phyloP scores from a whole-genome alignment of 2,888 invertebrate genomes.

The Ptychoptera contaminata region DNA sequence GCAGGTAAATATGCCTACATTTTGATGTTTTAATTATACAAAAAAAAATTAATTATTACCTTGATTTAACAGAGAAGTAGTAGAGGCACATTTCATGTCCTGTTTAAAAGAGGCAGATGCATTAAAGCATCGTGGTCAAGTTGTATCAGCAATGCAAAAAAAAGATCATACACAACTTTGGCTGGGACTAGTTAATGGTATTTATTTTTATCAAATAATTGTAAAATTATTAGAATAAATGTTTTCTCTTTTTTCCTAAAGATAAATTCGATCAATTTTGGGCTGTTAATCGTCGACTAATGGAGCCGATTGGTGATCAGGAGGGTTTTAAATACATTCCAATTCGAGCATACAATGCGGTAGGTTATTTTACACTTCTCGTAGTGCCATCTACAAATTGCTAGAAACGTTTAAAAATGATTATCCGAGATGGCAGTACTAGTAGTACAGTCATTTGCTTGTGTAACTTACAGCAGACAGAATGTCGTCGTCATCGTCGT shows the following conservation, averaged over 20 bases:
- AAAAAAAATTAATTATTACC: constrained; percentile 3
- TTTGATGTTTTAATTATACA: constrained; percentile 7
- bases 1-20: constrained; percentile 41
- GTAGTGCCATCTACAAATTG: too few species aligned
- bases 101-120: constrained; percentile 96
- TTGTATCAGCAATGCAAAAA: constrained; percentile 83
- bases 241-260: constrained; percentile 28
- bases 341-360: constrained; percentile 61
- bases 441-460: too few species aligned
- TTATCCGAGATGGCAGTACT: too few species aligned
- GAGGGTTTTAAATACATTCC: constrained; percentile 83
- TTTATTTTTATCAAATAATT: constrained; percentile 4
- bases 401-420: too few species aligned
- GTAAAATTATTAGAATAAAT: background rate
- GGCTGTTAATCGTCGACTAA: constrained; percentile 88
- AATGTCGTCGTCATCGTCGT: too few species aligned
- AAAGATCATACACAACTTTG: constrained; percentile 95
- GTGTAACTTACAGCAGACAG: too few species aligned
- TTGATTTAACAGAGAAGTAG: constrained; percentile 56
- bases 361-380: constrained; percentile 17
- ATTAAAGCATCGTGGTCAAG: constrained; percentile 84
- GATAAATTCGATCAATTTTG: constrained; percentile 99
- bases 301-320: constrained; percentile 70
- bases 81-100: constrained; percentile 90
- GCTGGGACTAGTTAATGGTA: constrained; percentile 86